Conservation (phyloP, 2,888 invertebrate species). For the Margaritifera margaritifera region DNA sequence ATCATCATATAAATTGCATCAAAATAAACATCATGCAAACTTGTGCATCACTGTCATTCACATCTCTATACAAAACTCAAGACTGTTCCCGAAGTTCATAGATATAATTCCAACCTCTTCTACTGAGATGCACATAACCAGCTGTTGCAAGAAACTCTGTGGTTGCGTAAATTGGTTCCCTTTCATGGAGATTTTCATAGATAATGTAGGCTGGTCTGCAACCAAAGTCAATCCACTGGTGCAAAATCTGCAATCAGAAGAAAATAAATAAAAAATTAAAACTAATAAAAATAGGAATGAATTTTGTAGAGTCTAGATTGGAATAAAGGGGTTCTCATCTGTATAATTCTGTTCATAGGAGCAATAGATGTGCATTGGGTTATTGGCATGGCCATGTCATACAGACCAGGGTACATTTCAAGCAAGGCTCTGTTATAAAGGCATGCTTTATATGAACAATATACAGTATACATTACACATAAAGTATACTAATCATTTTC, state of each 20-base stretch:
- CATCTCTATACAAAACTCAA: too few relatives aligned
- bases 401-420: too few relatives aligned
- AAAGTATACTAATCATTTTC: too few relatives aligned
- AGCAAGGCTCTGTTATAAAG: too few relatives aligned
- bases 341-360: too few relatives aligned
- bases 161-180: conserved; percentile 31
- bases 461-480: too few relatives aligned
- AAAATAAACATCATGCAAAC: too few relatives aligned
- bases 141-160: conserved; percentile 27
- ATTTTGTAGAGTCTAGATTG: not conserved
- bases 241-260: conserved; percentile 46
- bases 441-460: too few relatives aligned
- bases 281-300: not conserved
- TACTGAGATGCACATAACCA: conserved; percentile 43
- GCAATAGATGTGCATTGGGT: too few relatives aligned
- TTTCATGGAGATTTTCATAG: conserved; percentile 55
- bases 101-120: conserved; percentile 58
- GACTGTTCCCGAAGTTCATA: conserved; percentile 31
- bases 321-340: not conserved
- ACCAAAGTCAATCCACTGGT: conserved; percentile 49
- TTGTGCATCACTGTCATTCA: too few relatives aligned
- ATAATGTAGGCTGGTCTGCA: conserved; percentile 58
- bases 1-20: too few relatives aligned
- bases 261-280: conserved; percentile 3
- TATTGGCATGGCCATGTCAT: too few relatives aligned